Base-by-base conservation (phyloP, 2,797 vertebrate genomes). In the Malurus splendens region DNA sequence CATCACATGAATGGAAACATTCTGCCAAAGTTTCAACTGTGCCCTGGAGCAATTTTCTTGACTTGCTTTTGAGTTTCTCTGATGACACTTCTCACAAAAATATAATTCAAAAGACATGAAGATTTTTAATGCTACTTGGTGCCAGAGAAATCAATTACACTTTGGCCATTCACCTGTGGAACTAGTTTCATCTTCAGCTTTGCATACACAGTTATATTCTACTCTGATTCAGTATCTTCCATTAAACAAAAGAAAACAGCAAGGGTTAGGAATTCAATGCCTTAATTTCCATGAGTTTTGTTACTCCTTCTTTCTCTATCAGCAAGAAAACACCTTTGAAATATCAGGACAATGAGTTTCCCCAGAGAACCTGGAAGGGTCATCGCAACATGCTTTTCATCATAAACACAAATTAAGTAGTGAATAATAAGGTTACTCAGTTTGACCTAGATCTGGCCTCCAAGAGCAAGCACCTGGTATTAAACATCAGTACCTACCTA, bases 401-500 rank as follows among this genome's bases (percentile, higher is more conserved):
- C 42, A 23, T 28, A 62, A 90, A 86, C 5, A 76, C 28, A 67
- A 82, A 83, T 28, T 60, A 36, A 74, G 60, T 9, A 42, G 30
- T 7, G 15, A 59, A 8, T 27, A 60, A 2, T 54, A 57, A 70
- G 23, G 61, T 33, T 42, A 67, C 36, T 44, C 47, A 7, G 24
- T 67, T 54, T 82, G 55, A 73, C 13, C 60, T n/a, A 56, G 48
- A 22, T 81, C 47, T 64, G 38, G 18, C 45, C 45, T 83, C 56
- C 42, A 77, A 77, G 22, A 75, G 11, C 36, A 23, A 9, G 78
- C n/a, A 75, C 19, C 24, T 39, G 64, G 14, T 47, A 86, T 68
- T 80, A 72, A 82, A 78, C 44, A 66, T 61, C 55, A 70, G 93
- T 86, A 98, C 99, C 97, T 98, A 99, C 99, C 99, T 82, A 99